A percentile compares a stretch with the other conserved stretches of the same genome.
Conservation (phyloP, 2,113 vertebrate species). For the Clarias gariepinus region DNA sequence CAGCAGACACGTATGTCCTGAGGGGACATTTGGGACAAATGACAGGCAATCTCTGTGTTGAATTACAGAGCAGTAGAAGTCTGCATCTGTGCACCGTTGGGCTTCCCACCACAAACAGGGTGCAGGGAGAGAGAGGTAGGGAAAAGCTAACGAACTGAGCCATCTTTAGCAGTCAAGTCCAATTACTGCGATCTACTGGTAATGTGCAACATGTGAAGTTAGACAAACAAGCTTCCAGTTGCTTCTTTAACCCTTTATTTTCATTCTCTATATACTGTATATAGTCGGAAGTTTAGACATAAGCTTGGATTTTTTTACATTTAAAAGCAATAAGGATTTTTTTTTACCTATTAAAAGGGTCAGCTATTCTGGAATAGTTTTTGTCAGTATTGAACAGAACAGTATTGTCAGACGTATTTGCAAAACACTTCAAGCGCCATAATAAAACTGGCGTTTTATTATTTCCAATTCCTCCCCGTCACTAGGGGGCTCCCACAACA, state of each 20-base stretch:
- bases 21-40: constrained; percentile 69
- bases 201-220: constrained; percentile 69
- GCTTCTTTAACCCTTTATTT: constrained; percentile 48
- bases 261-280: constrained; percentile 46
- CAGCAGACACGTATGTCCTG: constrained; percentile 64
- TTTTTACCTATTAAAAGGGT: no score
- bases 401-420: no score
- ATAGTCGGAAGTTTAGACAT: no score
- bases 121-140: constrained; percentile 13
- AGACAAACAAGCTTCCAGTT: constrained; percentile 58
- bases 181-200: constrained; percentile 66
- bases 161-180: constrained; percentile 69
- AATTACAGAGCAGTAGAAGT: constrained; percentile 64
- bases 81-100: constrained; percentile 61
- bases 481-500: no score
- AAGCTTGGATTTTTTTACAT: no score
- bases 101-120: constrained; percentile 48
- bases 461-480: no score
- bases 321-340: no score
- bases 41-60: constrained; percentile 69
- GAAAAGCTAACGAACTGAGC: constrained; percentile 56
- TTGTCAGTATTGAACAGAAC: no score
- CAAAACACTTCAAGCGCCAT: no score
- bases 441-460: no score
- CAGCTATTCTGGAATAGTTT: no score